These are phyloP conservation scores for Dipodomys ordii DNA, from an alignment of 2,113 vertebrate species.

Conservation along the genomic window DNA sequence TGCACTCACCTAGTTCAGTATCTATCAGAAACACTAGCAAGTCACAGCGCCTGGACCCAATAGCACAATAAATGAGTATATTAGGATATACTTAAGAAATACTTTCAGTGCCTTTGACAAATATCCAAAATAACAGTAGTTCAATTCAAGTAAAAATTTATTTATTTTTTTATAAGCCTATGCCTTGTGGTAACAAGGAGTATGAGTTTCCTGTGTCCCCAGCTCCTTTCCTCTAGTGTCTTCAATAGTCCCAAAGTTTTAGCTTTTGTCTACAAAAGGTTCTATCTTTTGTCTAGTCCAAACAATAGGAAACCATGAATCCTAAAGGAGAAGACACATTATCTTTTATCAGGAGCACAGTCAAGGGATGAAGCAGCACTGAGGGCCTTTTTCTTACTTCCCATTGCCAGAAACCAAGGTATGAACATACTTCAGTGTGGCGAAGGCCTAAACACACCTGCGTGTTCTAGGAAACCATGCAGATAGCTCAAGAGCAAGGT, in stretches of 20 bases:
- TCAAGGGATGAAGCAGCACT: fast-evolving
- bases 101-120: background rate
- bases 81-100: background rate
- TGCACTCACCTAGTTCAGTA: fast-evolving
- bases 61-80: background rate
- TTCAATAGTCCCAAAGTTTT: background rate
- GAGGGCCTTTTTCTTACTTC: background rate
- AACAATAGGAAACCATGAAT: background rate
- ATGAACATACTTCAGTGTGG: background rate
- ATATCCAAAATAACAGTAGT: background rate
- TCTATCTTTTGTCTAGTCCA: background rate
- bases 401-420: background rate
- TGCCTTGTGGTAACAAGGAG: background rate
- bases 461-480: background rate
- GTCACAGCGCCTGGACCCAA: background rate
- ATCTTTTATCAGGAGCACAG: fast-evolving
- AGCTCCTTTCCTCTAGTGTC: background rate
- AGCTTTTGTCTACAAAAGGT: background rate
- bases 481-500: background rate
- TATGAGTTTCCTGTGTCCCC: background rate
- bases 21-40: background rate
- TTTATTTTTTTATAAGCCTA: background rate
- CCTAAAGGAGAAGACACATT: background rate
- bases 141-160: background rate
- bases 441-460: background rate